Percentiles rank a stretch among this genome's conserved stretches.
These are phyloP conservation scores for Panagrolaimus sp. DNA, from an alignment of 1,140 invertebrate species.

Conservation along the genomic window DNA sequence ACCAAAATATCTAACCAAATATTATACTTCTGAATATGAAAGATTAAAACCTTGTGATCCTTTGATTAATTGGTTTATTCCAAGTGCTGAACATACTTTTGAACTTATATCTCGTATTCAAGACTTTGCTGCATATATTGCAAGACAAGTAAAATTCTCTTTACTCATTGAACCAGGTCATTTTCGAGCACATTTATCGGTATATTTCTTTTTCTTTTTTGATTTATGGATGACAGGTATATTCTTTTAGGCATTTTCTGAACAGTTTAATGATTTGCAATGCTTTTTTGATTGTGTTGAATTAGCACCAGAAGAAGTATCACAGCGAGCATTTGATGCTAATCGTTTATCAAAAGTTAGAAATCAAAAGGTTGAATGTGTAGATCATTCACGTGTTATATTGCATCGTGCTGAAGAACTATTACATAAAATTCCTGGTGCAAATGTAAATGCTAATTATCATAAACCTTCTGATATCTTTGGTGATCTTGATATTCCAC, in stretches of 20 bases:
- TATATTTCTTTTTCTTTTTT: too few relatives aligned
- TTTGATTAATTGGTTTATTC: slow-evolving; percentile 20
- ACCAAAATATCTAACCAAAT: too few relatives aligned
- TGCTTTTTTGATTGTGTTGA: slow-evolving; percentile 43
- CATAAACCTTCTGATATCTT: too few relatives aligned
- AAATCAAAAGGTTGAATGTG: slow-evolving; percentile 32
- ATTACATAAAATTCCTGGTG: too few relatives aligned
- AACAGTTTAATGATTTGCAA: slow-evolving; percentile 48
- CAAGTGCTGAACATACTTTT: slow-evolving; percentile 18
- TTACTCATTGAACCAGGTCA: slow-evolving; percentile 50
- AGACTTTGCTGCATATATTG: slow-evolving; percentile 24
- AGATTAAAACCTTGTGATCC: slow-evolving; percentile 12
- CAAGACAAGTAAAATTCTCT: slow-evolving; percentile 32
- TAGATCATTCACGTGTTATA: slow-evolving; percentile 25
- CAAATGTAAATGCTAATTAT: too few relatives aligned
- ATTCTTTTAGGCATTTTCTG: slow-evolving; percentile 19
- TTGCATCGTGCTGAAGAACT: too few relatives aligned
- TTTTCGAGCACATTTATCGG: slow-evolving; percentile 43
- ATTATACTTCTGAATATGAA: background rate
- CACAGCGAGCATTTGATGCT: slow-evolving; percentile 44
- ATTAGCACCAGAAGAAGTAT: slow-evolving; percentile 30
- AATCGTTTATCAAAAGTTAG: slow-evolving; percentile 51
- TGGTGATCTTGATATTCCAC: too few relatives aligned
- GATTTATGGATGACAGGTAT: background rate
- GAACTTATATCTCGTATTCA: slow-evolving; percentile 34